Conservation (phyloP, 1,140 invertebrate genomes). For the Zaprionus ghesquierei region DNA sequence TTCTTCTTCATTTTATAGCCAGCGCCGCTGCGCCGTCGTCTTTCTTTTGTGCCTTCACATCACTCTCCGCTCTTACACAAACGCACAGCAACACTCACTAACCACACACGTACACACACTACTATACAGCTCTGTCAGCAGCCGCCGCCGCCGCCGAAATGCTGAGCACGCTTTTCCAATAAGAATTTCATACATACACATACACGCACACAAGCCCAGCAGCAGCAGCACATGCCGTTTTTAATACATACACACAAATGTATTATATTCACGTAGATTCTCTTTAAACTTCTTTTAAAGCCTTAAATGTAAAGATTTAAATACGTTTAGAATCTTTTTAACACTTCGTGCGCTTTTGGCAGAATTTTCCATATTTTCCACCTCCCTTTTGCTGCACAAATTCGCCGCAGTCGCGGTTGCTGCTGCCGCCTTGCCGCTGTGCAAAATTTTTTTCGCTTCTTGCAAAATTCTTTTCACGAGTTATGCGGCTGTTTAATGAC, state of each 20-base stretch:
- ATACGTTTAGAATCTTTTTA: constrained; percentile 14
- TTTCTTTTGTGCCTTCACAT: constrained; percentile 63
- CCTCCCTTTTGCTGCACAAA: constrained; percentile 55
- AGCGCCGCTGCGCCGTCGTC: constrained; percentile 45
- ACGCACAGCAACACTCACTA: constrained; percentile 18
- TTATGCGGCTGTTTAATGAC: constrained; percentile 48
- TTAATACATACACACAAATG: constrained; percentile 45
- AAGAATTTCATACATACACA: constrained; percentile 65
- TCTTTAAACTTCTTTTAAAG: constrained; percentile 16
- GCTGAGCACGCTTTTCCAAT: constrained; percentile 78
- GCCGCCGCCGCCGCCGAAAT: constrained; percentile 61
- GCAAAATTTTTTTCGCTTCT: constrained; percentile 74
- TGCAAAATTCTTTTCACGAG: constrained; percentile 48
- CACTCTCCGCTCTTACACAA: constrained; percentile 53
- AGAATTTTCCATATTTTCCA: constrained; percentile 66
- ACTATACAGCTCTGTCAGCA: constrained; percentile 27
- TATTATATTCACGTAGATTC: constrained; percentile 61
- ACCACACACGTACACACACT: constrained; percentile 12
- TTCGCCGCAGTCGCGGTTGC: constrained; percentile 54
- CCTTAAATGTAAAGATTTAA: constrained; percentile 8
- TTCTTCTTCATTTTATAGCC: constrained; percentile 61
- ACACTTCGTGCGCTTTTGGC: constrained; percentile 8
- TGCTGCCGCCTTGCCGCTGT: constrained; percentile 65
- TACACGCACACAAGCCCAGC: constrained; percentile 5
- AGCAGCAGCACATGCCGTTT: constrained; percentile 64